Percentiles rank a stretch among this genome's conserved stretches.
phyloP scores from a whole-genome alignment of 1,140 invertebrate genomes.

The Polypedilum vanderplanki region DNA sequence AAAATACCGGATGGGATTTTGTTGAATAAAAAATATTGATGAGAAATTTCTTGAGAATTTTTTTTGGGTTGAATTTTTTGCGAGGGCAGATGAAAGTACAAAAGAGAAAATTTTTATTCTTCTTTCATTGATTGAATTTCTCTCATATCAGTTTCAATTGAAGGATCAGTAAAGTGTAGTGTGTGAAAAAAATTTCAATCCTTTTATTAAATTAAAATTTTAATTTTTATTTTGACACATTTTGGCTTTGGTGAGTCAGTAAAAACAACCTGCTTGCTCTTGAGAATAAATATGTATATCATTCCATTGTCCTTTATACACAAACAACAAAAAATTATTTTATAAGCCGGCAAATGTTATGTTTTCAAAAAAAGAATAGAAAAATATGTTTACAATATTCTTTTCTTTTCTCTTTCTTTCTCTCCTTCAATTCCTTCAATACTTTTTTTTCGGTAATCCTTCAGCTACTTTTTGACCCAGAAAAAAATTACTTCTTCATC shows the following conservation, averaged over 20 bases:
- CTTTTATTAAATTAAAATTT: no score
- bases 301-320: neutral
- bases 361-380: neutral
- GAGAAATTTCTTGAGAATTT: neutral
- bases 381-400: slow-evolving; percentile 1
- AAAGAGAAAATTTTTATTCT: neutral
- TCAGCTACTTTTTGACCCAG: slow-evolving; percentile 5
- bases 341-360: slow-evolving; percentile 8
- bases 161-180: no score
- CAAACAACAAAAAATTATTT: neutral
- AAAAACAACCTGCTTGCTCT: no score
- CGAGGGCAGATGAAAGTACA: slow-evolving; percentile 24
- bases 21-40: neutral
- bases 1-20: slow-evolving; percentile 26
- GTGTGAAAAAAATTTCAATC: no score
- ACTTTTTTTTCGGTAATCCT: neutral
- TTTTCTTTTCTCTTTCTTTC: no score
- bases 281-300: neutral
- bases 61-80: neutral
- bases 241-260: no score
- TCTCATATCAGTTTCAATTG: neutral
- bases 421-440: no score
- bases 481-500: neutral
- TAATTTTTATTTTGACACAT: no score
- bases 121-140: slow-evolving; percentile 25